phyloP scores from a whole-genome alignment of 2,888 invertebrate genomes.

The Syrista parreyssii region DNA sequence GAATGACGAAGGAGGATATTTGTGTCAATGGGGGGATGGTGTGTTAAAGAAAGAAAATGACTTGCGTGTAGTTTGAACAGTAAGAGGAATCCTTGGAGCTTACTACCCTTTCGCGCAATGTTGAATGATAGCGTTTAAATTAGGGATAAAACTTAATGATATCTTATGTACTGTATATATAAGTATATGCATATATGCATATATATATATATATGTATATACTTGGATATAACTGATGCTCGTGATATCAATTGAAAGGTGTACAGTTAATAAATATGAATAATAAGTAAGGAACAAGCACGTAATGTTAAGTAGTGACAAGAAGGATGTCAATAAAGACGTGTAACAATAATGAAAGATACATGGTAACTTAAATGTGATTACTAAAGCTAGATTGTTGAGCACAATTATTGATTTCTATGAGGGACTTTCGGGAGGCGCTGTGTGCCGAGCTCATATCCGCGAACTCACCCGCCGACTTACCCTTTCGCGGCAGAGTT shows the following conservation, averaged over 20 bases:
- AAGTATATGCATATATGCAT: neutral
- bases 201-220: neutral
- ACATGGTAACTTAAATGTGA: constrained; percentile 62
- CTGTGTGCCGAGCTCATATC: constrained; percentile 69
- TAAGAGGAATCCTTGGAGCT: constrained; percentile 17
- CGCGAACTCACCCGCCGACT: constrained; percentile 63
- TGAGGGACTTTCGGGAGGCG: constrained; percentile 72
- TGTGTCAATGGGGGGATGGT: neutral
- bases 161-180: constrained; percentile 15
- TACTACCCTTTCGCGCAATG: neutral
- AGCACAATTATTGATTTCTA: constrained; percentile 68
- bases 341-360: neutral
- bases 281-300: neutral
- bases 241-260: neutral
- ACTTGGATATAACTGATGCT: neutral
- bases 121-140: neutral
- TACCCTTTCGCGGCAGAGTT: constrained; percentile 74
- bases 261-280: neutral
- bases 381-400: constrained; percentile 66
- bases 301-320: neutral
- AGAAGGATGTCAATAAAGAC: neutral
- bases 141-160: constrained; percentile 24
- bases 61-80: constrained; percentile 24
- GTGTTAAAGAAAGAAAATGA: constrained; percentile 15
- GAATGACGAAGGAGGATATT: too few species aligned